Percentiles rank a stretch among this genome's conserved stretches.
These are phyloP conservation scores for Amphiprion ocellaris DNA, from an alignment of 2,113 vertebrate genomes.

Conservation along the genomic window DNA sequence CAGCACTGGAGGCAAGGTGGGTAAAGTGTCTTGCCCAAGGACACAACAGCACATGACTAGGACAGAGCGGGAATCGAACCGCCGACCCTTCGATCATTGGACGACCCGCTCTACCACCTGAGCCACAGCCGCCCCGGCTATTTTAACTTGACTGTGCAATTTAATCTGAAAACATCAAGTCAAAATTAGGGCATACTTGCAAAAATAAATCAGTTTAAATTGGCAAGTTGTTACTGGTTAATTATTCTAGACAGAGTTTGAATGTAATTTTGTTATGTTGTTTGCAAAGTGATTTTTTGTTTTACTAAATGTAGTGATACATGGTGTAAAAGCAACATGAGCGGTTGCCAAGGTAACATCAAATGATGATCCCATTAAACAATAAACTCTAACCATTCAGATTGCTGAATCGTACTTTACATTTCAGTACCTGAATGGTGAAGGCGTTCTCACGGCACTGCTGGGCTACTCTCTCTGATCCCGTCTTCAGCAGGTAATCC, in stretches of 20 bases:
- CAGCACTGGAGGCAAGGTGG: too few species aligned
- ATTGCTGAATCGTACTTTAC: neutral
- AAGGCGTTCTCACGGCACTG: constrained; percentile 96
- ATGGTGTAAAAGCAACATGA: neutral
- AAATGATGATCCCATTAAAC: neutral
- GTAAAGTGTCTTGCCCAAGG: too few species aligned
- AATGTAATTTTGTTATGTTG: neutral
- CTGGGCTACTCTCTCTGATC: constrained; percentile 94
- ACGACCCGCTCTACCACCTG: too few species aligned
- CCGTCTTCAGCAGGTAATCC: constrained; percentile 97
- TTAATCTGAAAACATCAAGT: too few species aligned
- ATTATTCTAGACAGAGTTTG: neutral
- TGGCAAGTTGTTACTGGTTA: neutral
- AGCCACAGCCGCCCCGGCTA: too few species aligned
- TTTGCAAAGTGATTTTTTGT: neutral
- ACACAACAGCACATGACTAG: too few species aligned
- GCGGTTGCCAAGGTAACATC: constrained; percentile 4
- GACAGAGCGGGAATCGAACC: too few species aligned
- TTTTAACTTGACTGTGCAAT: too few species aligned
- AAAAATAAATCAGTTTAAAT: neutral
- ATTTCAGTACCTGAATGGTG: constrained; percentile 86
- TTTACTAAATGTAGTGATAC: too few species aligned
- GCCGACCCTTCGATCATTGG: too few species aligned
- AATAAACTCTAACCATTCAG: neutral
- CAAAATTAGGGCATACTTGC: too few species aligned